A percentile compares a stretch with the other conserved stretches of the same genome.
Evolutionary conservation across 1,140 invertebrate genomes (phyloP).

Genomic region (Harpegnathos saltator): DNA sequence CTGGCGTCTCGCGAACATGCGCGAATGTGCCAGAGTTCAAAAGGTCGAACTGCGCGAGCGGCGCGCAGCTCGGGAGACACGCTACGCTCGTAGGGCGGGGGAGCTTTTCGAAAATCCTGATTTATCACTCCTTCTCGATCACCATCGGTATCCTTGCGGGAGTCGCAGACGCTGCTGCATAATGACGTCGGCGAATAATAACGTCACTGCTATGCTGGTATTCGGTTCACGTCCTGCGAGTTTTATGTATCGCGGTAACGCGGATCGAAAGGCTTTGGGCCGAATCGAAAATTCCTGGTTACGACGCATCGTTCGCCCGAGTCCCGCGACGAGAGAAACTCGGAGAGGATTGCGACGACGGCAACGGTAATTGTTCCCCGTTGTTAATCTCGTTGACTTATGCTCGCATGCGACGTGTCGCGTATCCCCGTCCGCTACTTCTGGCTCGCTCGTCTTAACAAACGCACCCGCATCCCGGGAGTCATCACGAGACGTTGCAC

Average conservation of each 20-base stretch:
- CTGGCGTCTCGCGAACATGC: background rate
- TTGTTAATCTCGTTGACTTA: too few species aligned
- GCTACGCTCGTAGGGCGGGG: constrained; percentile 47
- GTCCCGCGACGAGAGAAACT: too few species aligned
- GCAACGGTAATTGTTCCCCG: too few species aligned
- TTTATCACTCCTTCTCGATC: constrained; percentile 62
- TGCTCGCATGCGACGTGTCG: too few species aligned
- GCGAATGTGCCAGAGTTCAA: too few species aligned
- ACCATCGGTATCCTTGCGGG: constrained; percentile 44
- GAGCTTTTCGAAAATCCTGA: constrained; percentile 71
- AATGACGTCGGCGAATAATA: constrained; percentile 57
- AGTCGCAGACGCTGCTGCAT: constrained; percentile 50
- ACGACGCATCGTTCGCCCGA: too few species aligned
- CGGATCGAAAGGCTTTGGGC: constrained; percentile 22
- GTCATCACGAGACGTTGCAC: too few species aligned
- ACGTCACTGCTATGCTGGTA: constrained; percentile 48
- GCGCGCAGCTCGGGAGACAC: constrained; percentile 14
- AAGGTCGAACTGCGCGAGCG: background rate
- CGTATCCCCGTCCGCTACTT: too few species aligned
- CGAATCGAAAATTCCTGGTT: background rate
- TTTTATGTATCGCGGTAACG: constrained; percentile 50
- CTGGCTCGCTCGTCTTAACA: too few species aligned
- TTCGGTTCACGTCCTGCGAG: constrained; percentile 45
- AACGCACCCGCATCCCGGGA: too few species aligned
- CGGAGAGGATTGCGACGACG: too few species aligned